Conservation (phyloP, 2,113 vertebrate species). For the Chascanopsetta lugubris region DNA sequence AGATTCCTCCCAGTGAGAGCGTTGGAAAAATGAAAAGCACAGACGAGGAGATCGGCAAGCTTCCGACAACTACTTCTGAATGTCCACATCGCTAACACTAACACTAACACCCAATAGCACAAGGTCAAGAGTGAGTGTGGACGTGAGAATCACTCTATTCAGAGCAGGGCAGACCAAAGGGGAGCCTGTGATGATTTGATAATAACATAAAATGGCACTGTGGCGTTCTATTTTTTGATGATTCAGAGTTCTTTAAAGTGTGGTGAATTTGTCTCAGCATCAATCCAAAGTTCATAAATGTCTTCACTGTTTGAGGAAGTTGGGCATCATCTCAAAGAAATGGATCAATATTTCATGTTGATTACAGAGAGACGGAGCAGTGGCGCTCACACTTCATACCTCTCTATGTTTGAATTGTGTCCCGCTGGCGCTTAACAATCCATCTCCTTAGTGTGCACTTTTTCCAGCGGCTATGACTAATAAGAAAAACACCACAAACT, state of each 20-base stretch:
- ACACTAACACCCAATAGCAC: conserved; percentile 1
- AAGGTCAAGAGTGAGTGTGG: not conserved
- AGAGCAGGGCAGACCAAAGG: not conserved
- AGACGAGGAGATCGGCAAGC: not conserved
- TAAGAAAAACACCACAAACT: conserved; percentile 12
- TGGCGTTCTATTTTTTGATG: not conserved
- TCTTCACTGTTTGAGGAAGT: no score
- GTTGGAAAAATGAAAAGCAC: not conserved
- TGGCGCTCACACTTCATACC: not conserved
- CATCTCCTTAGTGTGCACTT: not conserved
- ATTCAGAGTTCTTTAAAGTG: no score
- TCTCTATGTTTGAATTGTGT: not conserved
- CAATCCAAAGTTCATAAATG: no score
- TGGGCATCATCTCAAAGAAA: no score
- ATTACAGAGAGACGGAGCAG: not conserved
- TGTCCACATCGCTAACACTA: conserved; percentile 22
- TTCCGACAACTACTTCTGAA: not conserved
- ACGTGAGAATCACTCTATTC: conserved; percentile 3
- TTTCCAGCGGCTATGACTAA: conserved; percentile 21
- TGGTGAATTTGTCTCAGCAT: no score
- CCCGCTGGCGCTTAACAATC: not conserved
- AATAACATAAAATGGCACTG: not conserved
- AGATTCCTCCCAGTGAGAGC: not conserved
- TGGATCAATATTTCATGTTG: no score
- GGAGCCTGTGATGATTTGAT: not conserved